Base-by-base conservation (phyloP, 1,140 invertebrate species). In the Tigriopus japonicus region DNA sequence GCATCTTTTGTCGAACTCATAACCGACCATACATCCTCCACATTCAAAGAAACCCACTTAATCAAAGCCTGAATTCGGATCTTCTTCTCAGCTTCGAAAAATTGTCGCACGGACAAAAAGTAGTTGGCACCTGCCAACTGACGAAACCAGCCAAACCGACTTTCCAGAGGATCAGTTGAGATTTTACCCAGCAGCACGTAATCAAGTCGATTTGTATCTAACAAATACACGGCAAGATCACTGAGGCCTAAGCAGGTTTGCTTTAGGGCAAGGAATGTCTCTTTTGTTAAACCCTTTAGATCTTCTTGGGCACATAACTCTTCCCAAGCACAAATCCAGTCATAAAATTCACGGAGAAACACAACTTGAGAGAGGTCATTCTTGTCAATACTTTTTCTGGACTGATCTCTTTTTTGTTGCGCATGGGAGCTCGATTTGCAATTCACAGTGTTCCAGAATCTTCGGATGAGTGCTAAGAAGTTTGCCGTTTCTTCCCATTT, bases 11-110 rank as follows among this genome's bases (percentile, higher is more conserved):
- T 35, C 28, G 28, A 5, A 5, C 28, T 3, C 3, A 35, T 5
- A 5, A 9, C 9, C 3, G 28, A 35, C 9, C 9, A 9, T 5
- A 35, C 28, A 35, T 35, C 28, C 28, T 5, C 28, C 28, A 54
- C 5, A 23, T 54, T 15, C 52, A 54, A 23, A 28, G 5, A 3
- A 15, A 15, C 5, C 5, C 12, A 28, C 35, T 54, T 54, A 10
- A 28, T 15, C 21, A 54, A 28, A 12, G 52, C 5, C 13, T n/a
- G 3, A 15, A 23, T 15, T n/a, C 52, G 52, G 5, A 54, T 54
- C 35, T 54, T 54, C 35, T 54, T 54, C 17, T 54, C 52, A 5
- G 14, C 52, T 28, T 54, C 52, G 13, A 54, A 15, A 54, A 54
- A 23, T 21, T 54, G 14, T 6, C 52, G 3, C 17, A n/a, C 52